Conservation (phyloP, 2,888 invertebrate genomes). For the Drosophila kokeensis region DNA sequence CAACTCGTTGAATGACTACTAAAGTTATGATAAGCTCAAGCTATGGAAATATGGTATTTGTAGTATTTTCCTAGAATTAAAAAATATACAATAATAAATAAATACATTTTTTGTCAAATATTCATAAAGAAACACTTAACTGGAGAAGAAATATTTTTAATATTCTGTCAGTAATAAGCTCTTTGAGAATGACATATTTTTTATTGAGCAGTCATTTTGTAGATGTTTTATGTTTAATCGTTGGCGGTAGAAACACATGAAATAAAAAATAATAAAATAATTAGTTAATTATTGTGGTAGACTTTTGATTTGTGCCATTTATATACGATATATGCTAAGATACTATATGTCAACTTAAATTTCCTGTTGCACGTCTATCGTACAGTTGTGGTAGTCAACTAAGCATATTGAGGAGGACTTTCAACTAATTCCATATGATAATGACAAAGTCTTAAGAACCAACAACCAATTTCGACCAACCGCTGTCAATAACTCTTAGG, state of each 20-base stretch:
- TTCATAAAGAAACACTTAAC: neutral
- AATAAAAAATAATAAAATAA: too few species aligned
- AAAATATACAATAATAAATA: neutral
- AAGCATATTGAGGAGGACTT: neutral
- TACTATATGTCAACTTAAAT: neutral
- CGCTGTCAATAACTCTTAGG: neutral
- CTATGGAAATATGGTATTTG: neutral
- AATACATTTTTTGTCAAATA: neutral
- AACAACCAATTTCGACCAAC: neutral
- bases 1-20: neutral
- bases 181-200: neutral
- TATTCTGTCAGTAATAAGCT: neutral
- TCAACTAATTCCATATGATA: neutral
- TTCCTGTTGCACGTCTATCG: neutral
- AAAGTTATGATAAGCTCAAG: neutral
- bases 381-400: neutral
- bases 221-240: neutral
- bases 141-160: neutral
- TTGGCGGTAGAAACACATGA: neutral
- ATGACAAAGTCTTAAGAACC: too few species aligned
- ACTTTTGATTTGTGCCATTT: neutral
- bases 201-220: neutral
- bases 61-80: neutral
- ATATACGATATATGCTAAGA: neutral
- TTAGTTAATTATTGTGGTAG: neutral